These are phyloP conservation scores for Calyptomena viridis DNA, from an alignment of 2,113 vertebrate species.

Conservation along the genomic window DNA sequence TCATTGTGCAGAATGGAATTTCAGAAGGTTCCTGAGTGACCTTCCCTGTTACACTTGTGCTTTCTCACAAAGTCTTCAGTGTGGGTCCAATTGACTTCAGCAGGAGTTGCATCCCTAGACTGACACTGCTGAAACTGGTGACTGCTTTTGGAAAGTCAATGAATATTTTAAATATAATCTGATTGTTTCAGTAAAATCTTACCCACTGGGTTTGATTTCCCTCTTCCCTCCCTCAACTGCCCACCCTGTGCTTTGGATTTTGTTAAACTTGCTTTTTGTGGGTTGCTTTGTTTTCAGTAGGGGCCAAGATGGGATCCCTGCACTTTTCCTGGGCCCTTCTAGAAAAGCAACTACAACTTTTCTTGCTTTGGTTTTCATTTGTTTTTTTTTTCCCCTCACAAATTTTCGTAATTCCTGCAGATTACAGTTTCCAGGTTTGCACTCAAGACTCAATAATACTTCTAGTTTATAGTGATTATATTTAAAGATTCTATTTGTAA, in stretches of 20 bases:
- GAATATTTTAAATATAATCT: background rate
- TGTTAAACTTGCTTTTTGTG: background rate
- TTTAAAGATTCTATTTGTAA: slow-evolving; percentile 51
- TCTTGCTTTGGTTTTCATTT: background rate
- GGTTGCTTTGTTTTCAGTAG: background rate
- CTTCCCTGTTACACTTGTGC: background rate
- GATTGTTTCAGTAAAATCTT: background rate
- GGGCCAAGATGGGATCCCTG: background rate
- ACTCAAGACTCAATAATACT: background rate
- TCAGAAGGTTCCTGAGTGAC: background rate
- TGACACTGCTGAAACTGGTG: background rate
- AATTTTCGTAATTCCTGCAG: background rate
- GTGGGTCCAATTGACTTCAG: background rate
- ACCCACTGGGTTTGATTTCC: background rate
- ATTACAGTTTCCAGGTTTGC: background rate
- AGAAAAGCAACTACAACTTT: background rate
- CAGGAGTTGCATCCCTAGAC: background rate
- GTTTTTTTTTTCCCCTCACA: background rate
- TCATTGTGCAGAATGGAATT: background rate
- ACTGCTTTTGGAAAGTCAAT: background rate
- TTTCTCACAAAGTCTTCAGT: background rate
- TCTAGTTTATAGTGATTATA: slow-evolving; percentile 31
- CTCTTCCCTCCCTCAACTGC: background rate
- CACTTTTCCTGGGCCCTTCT: background rate
- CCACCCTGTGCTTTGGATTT: background rate